Percentiles rank a stretch among this genome's conserved stretches.
phyloP scores from a whole-genome alignment of 2,797 vertebrate genomes.

The Girardinus metallicus region DNA sequence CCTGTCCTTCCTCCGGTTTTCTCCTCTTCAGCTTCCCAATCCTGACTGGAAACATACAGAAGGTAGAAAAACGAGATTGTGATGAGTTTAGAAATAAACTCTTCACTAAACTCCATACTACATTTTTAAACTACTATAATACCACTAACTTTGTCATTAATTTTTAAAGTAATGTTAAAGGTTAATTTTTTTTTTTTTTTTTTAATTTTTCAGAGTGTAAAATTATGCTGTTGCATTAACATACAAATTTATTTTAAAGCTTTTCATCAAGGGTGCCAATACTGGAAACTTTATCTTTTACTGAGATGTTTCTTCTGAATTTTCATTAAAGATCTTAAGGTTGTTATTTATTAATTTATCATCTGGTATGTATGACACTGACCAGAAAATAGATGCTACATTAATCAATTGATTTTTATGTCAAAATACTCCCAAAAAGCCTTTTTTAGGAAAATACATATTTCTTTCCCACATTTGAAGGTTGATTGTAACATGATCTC shows the following conservation, averaged over 20 bases:
- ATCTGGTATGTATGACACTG: background rate
- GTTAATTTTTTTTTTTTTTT: too few relatives aligned
- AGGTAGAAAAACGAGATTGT: slow-evolving; percentile 4
- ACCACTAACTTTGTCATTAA: too few relatives aligned
- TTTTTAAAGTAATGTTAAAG: too few relatives aligned
- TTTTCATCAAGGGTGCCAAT: too few relatives aligned
- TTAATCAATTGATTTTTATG: background rate
- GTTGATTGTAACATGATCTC: background rate
- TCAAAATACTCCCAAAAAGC: background rate
- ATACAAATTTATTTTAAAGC: too few relatives aligned
- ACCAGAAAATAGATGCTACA: background rate
- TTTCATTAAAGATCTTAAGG: background rate
- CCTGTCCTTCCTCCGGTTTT: slow-evolving; percentile 96
- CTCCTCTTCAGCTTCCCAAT: slow-evolving; percentile 97
- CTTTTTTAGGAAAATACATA: background rate
- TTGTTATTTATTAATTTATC: background rate
- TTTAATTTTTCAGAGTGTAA: too few relatives aligned
- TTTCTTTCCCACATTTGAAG: background rate
- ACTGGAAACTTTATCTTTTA: background rate
- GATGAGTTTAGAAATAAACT: background rate
- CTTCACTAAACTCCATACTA: background rate
- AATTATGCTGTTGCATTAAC: too few relatives aligned
- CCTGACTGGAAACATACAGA: slow-evolving; percentile 84
- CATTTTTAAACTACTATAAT: too few relatives aligned
- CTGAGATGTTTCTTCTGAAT: background rate